A percentile compares a stretch with the other conserved stretches of the same genome.
phyloP scores from a whole-genome alignment of 2,888 invertebrate species.

The Erpobdella octoculata region DNA sequence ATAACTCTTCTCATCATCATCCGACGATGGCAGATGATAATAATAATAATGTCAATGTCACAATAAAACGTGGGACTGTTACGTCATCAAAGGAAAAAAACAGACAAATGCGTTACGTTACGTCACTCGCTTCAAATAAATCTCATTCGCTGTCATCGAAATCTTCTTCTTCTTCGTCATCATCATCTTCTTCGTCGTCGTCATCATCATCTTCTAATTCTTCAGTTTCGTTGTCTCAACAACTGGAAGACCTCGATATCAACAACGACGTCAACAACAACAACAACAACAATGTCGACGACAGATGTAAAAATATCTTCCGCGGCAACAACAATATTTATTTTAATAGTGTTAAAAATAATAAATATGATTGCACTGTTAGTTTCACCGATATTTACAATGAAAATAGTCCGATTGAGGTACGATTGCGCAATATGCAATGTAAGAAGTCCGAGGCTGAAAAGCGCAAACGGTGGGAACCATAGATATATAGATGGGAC shows the following conservation, averaged over 20 bases:
- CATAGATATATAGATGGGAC: too few relatives aligned
- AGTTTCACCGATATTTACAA: too few relatives aligned
- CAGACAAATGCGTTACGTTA: neutral
- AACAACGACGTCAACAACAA: constrained; percentile 1
- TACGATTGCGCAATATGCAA: too few relatives aligned
- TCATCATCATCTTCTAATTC: constrained; percentile 3
- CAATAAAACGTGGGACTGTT: neutral
- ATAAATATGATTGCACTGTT: neutral
- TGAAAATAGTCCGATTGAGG: too few relatives aligned
- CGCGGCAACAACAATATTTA: neutral
- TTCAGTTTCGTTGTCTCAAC: constrained; percentile 3
- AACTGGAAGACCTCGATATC: neutral
- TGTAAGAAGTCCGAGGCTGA: too few relatives aligned
- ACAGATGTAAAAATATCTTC: neutral
- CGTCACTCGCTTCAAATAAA: neutral
- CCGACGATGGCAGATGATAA: too few relatives aligned
- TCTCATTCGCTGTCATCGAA: neutral
- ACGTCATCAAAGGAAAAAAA: neutral
- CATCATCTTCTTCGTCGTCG: constrained; percentile 8
- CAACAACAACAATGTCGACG: neutral
- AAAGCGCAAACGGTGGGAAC: too few relatives aligned
- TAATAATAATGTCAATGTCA: too few relatives aligned
- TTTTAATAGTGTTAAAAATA: neutral
- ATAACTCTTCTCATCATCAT: too few relatives aligned
- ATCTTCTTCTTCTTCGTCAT: neutral